phyloP scores from a whole-genome alignment of 2,113 vertebrate species.

The Syrmaticus mikado region DNA sequence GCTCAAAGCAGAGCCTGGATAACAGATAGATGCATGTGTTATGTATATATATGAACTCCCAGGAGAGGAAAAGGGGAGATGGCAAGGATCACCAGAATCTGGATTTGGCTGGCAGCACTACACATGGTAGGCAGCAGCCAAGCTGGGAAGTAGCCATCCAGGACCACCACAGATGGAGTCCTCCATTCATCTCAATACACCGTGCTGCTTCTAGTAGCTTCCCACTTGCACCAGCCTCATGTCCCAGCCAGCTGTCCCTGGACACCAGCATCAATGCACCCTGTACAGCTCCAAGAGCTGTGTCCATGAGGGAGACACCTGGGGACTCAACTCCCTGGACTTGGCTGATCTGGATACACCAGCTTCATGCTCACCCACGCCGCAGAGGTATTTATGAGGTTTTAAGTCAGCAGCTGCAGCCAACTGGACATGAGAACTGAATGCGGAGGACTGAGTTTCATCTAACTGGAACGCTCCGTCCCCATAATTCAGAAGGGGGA shows the following conservation, averaged over 20 bases:
- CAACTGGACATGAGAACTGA: neutral
- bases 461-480: neutral
- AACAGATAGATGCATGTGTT: rapidly evolving
- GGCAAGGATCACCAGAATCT: neutral
- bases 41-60: neutral
- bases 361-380: rapidly evolving
- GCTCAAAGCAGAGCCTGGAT: neutral
- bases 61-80: neutral
- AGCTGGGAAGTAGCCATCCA: neutral
- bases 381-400: slow-evolving; percentile 5
- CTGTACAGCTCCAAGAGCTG: neutral
- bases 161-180: neutral
- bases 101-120: neutral
- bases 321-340: neutral
- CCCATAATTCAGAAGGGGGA: neutral
- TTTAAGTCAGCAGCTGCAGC: neutral
- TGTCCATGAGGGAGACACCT: rapidly evolving
- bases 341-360: neutral
- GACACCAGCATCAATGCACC: neutral
- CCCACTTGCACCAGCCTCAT: rapidly evolving
- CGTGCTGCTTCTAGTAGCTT: neutral
- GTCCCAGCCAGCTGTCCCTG: neutral
- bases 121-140: neutral
- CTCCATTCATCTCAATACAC: neutral
- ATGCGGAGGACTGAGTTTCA: slow-evolving; percentile 1